A percentile compares a stretch with the other conserved stretches of the same genome.
These are phyloP conservation scores for Aporrectodea caliginosa DNA, from an alignment of 1,140 invertebrate species.

Conservation along the genomic window DNA sequence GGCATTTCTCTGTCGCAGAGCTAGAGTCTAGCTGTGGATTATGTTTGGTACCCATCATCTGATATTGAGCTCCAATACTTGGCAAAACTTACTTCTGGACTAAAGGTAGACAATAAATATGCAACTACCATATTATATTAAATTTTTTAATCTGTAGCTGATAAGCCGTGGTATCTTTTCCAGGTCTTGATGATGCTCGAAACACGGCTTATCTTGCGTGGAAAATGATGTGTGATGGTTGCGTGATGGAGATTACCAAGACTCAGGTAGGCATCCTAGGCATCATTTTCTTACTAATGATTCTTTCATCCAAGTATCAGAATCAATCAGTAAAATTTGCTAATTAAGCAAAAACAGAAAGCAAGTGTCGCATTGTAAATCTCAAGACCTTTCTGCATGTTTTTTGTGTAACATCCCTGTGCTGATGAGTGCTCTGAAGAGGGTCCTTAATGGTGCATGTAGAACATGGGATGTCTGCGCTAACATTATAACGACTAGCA, in stretches of 20 bases:
- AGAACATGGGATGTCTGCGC: too few relatives aligned
- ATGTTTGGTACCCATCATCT: background rate
- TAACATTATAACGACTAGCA: too few relatives aligned
- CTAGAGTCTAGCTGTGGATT: background rate
- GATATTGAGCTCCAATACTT: background rate
- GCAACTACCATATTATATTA: background rate
- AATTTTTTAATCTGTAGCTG: background rate
- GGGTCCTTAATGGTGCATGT: too few relatives aligned
- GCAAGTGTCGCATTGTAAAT: too few relatives aligned
- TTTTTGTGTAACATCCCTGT: too few relatives aligned
- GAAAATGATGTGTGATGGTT: slow-evolving; percentile 53
- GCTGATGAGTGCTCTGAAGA: too few relatives aligned
- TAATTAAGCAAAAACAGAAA: too few relatives aligned
- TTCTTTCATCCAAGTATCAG: too few relatives aligned
- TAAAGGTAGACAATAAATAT: too few relatives aligned
- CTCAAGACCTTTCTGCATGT: too few relatives aligned
- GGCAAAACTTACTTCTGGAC: too few relatives aligned
- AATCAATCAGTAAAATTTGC: too few relatives aligned
- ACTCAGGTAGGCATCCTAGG: slow-evolving; percentile 32
- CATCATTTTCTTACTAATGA: background rate
- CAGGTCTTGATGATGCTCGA: slow-evolving; percentile 50
- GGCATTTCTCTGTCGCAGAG: background rate
- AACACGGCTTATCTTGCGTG: slow-evolving; percentile 50
- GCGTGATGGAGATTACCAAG: slow-evolving; percentile 49
- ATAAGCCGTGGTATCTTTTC: slow-evolving; percentile 14